A percentile compares a stretch with the other conserved stretches of the same genome.
Conservation (phyloP, 1,140 invertebrate genomes). For the Armadillidium nasatum region DNA sequence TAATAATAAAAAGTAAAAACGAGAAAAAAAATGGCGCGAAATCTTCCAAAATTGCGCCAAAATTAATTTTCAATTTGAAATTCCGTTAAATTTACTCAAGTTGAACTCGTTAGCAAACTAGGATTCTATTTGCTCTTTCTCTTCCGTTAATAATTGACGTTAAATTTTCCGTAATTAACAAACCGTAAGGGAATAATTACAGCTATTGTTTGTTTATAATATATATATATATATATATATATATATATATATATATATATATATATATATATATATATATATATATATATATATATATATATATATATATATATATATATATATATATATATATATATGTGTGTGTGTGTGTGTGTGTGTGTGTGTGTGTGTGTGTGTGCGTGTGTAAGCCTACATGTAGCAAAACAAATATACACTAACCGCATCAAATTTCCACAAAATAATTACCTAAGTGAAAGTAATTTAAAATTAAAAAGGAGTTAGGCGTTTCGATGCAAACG, state of each 20-base stretch:
- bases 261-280: not conserved
- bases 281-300: not conserved
- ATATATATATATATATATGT: too few species aligned
- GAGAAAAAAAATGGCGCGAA: not conserved
- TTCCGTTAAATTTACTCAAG: not conserved
- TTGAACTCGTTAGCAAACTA: not conserved
- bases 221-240: not conserved
- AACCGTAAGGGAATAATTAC: not conserved
- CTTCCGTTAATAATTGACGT: not conserved
- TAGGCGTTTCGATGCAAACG: too few species aligned
- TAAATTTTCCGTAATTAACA: not conserved
- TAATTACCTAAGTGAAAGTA: too few species aligned
- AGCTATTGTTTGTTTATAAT: not conserved
- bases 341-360: too few species aligned
- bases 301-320: not conserved
- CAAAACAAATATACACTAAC: too few species aligned
- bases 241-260: not conserved
- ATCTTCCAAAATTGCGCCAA: not conserved
- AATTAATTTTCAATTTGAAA: constrained; percentile 5
- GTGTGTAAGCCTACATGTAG: too few species aligned
- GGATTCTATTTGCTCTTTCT: not conserved
- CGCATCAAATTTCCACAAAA: too few species aligned
- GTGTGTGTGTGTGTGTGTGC: too few species aligned
- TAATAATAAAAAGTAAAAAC: too few species aligned
- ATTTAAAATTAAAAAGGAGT: too few species aligned